A percentile compares a stretch with the other conserved stretches of the same genome.
These are phyloP conservation scores for Drosophila villosipedis DNA, from an alignment of 2,888 invertebrate genomes.

Conservation along the genomic window DNA sequence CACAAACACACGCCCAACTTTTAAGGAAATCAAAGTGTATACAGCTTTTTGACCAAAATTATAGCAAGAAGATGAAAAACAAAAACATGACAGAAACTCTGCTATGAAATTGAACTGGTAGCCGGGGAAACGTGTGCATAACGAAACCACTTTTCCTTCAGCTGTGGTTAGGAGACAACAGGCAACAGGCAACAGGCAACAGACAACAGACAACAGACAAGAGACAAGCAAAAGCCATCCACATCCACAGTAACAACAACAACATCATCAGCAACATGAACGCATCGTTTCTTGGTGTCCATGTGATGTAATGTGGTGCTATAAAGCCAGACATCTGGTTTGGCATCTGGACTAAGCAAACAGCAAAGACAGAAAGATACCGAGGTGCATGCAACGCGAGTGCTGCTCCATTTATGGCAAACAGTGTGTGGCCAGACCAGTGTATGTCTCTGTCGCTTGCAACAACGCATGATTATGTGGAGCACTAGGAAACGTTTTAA, in stretches of 20 bases:
- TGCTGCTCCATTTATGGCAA: slow-evolving; percentile 76
- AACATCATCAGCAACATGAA: slow-evolving; percentile 59
- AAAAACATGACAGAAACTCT: slow-evolving; percentile 32
- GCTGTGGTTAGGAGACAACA: slow-evolving; percentile 37
- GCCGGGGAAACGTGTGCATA: slow-evolving; percentile 43
- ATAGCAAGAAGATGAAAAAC: slow-evolving; percentile 17
- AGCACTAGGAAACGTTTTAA: slow-evolving; percentile 70
- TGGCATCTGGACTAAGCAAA: slow-evolving; percentile 60
- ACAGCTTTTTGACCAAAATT: slow-evolving; percentile 25
- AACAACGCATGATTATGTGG: slow-evolving; percentile 71
- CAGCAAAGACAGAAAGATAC: slow-evolving; percentile 17
- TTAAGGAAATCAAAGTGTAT: slow-evolving; percentile 71
- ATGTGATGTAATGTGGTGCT: slow-evolving; percentile 74
- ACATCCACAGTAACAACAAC: slow-evolving; percentile 16
- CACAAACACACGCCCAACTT: slow-evolving; percentile 67
- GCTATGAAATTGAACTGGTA: slow-evolving; percentile 44
- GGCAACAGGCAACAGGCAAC: slow-evolving; percentile 19
- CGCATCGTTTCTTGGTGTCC: slow-evolving; percentile 67
- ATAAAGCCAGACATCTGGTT: slow-evolving; percentile 58
- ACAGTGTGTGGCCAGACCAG: slow-evolving; percentile 43
- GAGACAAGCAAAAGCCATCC: slow-evolving; percentile 23
- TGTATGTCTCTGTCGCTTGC: slow-evolving; percentile 46
- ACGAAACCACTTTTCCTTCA: slow-evolving; percentile 61
- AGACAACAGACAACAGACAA: slow-evolving; percentile 29
- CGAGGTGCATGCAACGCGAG: slow-evolving; percentile 42